phyloP scores from a whole-genome alignment of 1,140 invertebrate genomes.

The Heterodera carotae region DNA sequence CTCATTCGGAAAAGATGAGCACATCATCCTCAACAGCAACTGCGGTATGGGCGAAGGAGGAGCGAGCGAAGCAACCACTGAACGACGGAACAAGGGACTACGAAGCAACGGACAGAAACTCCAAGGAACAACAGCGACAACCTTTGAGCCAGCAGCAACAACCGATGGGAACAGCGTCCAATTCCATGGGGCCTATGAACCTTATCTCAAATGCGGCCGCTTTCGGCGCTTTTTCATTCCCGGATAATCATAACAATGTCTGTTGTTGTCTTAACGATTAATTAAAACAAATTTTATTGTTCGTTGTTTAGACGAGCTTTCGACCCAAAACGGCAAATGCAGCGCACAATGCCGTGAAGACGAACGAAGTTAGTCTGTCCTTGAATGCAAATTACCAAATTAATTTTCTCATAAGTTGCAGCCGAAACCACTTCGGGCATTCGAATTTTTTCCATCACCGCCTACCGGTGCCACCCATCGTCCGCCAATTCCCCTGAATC shows the following conservation, averaged over 20 bases:
- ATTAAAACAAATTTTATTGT: neutral
- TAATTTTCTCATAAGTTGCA: neutral
- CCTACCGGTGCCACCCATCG: neutral
- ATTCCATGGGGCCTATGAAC: neutral
- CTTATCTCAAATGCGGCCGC: neutral
- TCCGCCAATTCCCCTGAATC: neutral
- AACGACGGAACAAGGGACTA: neutral
- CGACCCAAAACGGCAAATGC: neutral
- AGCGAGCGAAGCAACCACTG: neutral
- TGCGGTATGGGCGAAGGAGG: conserved; percentile 6
- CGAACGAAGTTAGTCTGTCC: neutral
- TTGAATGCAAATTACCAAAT: neutral
- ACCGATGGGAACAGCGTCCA: neutral
- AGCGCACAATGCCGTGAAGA: neutral
- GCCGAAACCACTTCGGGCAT: conserved; percentile 19
- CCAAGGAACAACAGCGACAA: neutral
- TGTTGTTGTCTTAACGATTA: too few relatives aligned
- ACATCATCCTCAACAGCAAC: neutral
- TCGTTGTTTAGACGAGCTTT: conserved; percentile 3
- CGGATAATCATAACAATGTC: conserved; percentile 20
- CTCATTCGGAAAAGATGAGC: neutral
- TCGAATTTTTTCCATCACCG: conserved; percentile 4
- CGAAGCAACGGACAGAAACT: neutral
- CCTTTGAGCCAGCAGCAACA: neutral
- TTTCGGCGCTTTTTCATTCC: conserved; percentile 30